A percentile compares a stretch with the other conserved stretches of the same genome.
These are phyloP conservation scores for Diaperis boleti DNA, from an alignment of 2,888 invertebrate genomes.

Conservation along the genomic window DNA sequence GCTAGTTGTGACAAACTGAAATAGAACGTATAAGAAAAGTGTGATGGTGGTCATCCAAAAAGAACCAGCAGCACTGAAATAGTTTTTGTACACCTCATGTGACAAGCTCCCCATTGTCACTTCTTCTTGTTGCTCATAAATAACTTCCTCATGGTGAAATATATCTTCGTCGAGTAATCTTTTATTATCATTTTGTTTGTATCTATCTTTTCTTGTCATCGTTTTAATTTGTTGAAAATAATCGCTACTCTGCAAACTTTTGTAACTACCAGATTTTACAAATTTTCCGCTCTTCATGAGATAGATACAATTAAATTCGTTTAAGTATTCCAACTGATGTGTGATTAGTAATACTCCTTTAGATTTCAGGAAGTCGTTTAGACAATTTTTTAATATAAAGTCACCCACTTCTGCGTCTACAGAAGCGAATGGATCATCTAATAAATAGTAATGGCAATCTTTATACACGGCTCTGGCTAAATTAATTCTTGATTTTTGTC, in stretches of 20 bases:
- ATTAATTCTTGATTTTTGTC: constrained; percentile 84
- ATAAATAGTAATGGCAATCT: constrained; percentile 80
- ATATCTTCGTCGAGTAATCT: background rate
- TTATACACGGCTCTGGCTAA: constrained; percentile 83
- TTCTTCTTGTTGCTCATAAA: background rate
- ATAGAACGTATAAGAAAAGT: background rate
- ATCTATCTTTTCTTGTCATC: constrained; percentile 59
- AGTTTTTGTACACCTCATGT: constrained; percentile 44
- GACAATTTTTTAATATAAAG: constrained; percentile 81
- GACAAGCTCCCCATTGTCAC: background rate
- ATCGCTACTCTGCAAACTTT: constrained; percentile 67
- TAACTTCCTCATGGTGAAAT: background rate
- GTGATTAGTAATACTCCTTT: constrained; percentile 84
- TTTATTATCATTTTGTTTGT: constrained; percentile 50
- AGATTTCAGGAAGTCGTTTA: constrained; percentile 69
- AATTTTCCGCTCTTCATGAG: constrained; percentile 74
- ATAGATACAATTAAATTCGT: constrained; percentile 73
- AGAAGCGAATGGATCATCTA: constrained; percentile 85
- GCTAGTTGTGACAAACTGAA: constrained; percentile 73
- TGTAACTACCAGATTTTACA: constrained; percentile 64
- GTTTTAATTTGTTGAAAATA: constrained; percentile 68
- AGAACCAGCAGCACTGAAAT: constrained; percentile 40
- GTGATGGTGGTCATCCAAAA: background rate
- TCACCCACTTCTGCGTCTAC: constrained; percentile 84
- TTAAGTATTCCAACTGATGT: constrained; percentile 85